These are phyloP conservation scores for Spheniscus mendiculus DNA, from an alignment of 2,113 vertebrate species.

Conservation along the genomic window DNA sequence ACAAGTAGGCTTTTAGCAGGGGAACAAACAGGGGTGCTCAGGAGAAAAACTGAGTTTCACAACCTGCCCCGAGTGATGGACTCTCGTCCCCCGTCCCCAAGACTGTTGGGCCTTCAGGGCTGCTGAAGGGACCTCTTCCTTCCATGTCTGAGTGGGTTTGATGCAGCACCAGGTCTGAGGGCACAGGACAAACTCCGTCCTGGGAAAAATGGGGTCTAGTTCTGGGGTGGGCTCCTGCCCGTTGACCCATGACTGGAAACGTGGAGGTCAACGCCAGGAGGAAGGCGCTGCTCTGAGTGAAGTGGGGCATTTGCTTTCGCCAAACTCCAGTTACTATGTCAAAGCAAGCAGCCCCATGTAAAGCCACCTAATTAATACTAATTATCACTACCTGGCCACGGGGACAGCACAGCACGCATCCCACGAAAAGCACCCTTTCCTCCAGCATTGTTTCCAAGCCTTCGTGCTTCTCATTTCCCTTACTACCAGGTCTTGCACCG, in stretches of 20 bases:
- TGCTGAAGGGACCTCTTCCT: neutral
- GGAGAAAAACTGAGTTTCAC: neutral
- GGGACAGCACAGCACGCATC: neutral
- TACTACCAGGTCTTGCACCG: neutral
- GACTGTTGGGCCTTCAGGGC: neutral
- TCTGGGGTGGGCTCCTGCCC: neutral
- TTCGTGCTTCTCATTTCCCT: neutral
- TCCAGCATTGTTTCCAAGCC: neutral
- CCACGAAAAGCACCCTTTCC: neutral
- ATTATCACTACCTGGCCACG: neutral
- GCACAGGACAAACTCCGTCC: neutral
- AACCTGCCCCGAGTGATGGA: accelerated
- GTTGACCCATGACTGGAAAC: accelerated
- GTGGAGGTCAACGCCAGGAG: neutral
- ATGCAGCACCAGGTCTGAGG: neutral
- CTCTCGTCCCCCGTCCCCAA: accelerated
- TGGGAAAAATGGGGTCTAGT: neutral
- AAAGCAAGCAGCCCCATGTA: neutral
- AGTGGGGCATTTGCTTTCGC: neutral
- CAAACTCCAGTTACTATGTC: neutral
- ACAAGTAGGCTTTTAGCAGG: neutral
- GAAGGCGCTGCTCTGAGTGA: accelerated
- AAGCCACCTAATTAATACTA: neutral
- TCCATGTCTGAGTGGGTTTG: neutral
- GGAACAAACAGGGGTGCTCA: neutral